A percentile compares a stretch with the other conserved stretches of the same genome.
Evolutionary conservation across 1,140 invertebrate genomes (phyloP).

Genomic region (Microplitis demolitor): DNA sequence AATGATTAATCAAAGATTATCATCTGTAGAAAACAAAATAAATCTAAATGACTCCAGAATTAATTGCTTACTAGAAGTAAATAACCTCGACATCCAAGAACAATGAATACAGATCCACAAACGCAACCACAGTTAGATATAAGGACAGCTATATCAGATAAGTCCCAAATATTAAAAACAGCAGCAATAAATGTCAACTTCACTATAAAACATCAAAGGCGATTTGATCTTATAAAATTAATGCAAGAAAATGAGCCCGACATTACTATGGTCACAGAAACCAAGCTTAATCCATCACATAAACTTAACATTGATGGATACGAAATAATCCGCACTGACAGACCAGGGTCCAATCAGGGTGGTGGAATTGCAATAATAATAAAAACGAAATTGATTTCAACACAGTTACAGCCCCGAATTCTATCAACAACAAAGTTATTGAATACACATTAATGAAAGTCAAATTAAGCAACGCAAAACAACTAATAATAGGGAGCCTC

Average conservation of each 20-base stretch:
- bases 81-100: background rate
- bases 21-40: too few relatives aligned
- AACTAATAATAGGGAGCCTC: background rate
- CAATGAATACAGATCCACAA: background rate
- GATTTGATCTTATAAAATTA: slow-evolving; percentile 7
- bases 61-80: too few relatives aligned
- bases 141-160: background rate
- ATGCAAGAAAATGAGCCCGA: background rate
- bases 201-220: background rate
- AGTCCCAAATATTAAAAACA: background rate
- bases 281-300: slow-evolving; percentile 12
- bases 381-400: background rate
- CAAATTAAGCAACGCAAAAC: background rate
- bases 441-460: slow-evolving; percentile 46
- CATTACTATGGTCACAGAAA: slow-evolving; percentile 9
- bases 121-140: background rate
- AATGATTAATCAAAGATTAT: too few relatives aligned
- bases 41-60: too few relatives aligned
- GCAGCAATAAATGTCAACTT: slow-evolving; percentile 15
- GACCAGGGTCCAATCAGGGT: background rate
- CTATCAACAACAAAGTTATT: background rate
- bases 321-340: slow-evolving; percentile 9
- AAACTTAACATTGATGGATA: background rate
- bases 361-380: slow-evolving; percentile 18
- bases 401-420: background rate